Percentiles rank a stretch among this genome's conserved stretches.
These are phyloP conservation scores for Cheilosia impressa DNA, from an alignment of 2,888 invertebrate species.

Conservation along the genomic window DNA sequence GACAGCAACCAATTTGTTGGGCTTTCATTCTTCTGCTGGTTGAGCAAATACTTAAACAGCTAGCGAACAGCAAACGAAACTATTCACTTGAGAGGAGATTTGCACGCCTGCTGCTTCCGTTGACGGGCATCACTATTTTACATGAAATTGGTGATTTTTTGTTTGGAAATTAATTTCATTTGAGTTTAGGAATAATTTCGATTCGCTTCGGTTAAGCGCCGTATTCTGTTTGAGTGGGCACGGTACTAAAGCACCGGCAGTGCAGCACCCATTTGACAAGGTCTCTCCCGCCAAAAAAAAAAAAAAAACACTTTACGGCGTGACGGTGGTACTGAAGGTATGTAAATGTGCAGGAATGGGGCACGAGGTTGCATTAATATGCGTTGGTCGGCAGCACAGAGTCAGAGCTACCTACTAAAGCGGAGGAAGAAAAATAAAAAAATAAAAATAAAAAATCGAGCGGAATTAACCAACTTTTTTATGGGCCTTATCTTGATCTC, in stretches of 20 bases:
- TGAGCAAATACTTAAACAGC: background rate
- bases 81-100: conserved; percentile 22
- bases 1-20: conserved; percentile 55
- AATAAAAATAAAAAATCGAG: conserved; percentile 5
- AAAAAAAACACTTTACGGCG: conserved; percentile 1
- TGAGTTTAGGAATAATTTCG: conserved; percentile 46
- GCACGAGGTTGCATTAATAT: conserved; percentile 51
- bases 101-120: conserved; percentile 47
- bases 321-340: background rate
- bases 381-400: conserved; percentile 37
- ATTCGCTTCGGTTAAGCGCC: conserved; percentile 65
- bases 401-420: conserved; percentile 18
- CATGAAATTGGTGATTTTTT: conserved; percentile 33
- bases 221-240: conserved; percentile 46
- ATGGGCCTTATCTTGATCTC: conserved; percentile 55
- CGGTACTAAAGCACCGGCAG: background rate
- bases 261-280: conserved; percentile 54
- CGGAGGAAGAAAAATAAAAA: background rate
- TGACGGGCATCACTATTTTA: conserved; percentile 12
- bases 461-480: conserved; percentile 50
- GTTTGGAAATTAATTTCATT: conserved; percentile 31
- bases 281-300: background rate
- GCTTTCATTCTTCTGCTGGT: conserved; percentile 39
- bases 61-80: conserved; percentile 26
- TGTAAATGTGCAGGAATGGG: conserved; percentile 18